Evolutionary conservation across 2,797 vertebrate genomes (phyloP).

Genomic region (Arctocebus calabarensis): DNA sequence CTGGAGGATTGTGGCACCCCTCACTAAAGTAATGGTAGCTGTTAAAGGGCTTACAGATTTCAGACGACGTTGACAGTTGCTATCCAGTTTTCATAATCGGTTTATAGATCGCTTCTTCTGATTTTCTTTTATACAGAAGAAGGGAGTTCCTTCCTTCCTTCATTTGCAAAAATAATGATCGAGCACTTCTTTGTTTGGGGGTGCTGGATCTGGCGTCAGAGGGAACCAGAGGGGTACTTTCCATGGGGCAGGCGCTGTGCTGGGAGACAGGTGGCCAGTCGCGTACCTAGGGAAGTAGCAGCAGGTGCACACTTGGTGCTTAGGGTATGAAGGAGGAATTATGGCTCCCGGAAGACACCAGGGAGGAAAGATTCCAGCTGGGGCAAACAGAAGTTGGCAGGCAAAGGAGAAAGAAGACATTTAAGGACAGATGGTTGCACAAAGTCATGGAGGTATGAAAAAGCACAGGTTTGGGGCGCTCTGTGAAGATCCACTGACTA

Average conservation of each 20-base stretch:
- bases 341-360: background rate
- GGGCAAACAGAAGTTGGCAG: constrained; percentile 5
- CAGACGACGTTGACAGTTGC: background rate
- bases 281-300: background rate
- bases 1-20: background rate
- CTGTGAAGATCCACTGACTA: background rate
- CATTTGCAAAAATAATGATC: background rate
- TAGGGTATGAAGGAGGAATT: background rate
- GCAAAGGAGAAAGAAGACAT: background rate
- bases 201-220: background rate
- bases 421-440: background rate
- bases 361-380: background rate
- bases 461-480: background rate
- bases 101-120: background rate
- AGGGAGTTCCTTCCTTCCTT: background rate
- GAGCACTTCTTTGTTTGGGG: background rate
- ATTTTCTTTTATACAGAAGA: background rate
- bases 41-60: background rate
- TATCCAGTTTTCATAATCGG: background rate
- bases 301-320: background rate
- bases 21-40: background rate
- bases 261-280: too few relatives aligned
- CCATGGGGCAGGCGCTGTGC: background rate
- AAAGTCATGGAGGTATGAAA: background rate
- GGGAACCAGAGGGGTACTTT: background rate